Evolutionary conservation across 2,113 vertebrate genomes (phyloP), one percentile per base, ranked within the genome.

Genomic region (Halichoerus grypus): DNA sequence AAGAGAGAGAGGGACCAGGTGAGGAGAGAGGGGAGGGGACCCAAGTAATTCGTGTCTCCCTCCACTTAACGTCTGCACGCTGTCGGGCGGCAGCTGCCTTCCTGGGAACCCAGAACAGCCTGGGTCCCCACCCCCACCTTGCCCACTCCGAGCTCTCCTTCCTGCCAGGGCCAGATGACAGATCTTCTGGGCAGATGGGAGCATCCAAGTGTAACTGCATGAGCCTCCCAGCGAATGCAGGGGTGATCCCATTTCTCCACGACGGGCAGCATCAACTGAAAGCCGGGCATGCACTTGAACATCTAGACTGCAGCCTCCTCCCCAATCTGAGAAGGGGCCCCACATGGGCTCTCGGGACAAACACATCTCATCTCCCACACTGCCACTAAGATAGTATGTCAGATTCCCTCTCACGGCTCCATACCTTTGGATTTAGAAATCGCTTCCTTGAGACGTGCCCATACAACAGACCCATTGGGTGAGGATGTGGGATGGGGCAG

Each of bases 401-500:
- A 90, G 67, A 69, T 26, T 86, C 86, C 33, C 65, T 61, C 76
- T 46, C 42, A 28, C 28, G 74, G 87, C 53, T 1, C 18, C 83
- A 33, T 5, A 59, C 46, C 24, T 94, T 7, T 31, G 19, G 92
- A 81, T 90, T 90, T 97, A 91, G 92, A 96, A 87, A 85, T 61
- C 42, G 87, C 3, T 85, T 90, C 83, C 51, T 65, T 84, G 87
- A 84, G 72, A 97, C 42, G 28, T 4, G 71, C 74, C 83, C 55
- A 82, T 14, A 53, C 39, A 4, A 36, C 26, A 61, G 90, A 33
- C 42, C 61, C 79, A 85, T 4, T 1, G 16, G 88, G 51, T 51
- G 90, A 69, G 53, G 36, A 24, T 26, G 71, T 77, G 24, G 33
- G 69, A 91, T 0, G 3, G 24, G 82, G 53, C 24, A 80, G 81